phyloP scores from a whole-genome alignment of 2,797 vertebrate species.

The Micromesistius poutassou region DNA sequence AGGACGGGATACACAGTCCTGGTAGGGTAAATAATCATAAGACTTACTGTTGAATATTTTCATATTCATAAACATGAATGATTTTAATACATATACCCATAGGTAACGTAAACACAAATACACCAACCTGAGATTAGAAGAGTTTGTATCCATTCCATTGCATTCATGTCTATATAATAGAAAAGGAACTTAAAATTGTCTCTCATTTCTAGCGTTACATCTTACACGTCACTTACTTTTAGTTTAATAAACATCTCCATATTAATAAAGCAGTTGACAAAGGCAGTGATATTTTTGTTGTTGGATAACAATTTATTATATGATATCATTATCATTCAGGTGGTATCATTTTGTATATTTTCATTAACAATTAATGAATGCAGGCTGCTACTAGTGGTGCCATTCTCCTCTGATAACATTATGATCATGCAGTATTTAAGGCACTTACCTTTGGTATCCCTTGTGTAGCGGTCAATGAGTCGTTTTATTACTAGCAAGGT shows the following conservation, averaged over 20 bases:
- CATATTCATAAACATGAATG: neutral
- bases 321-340: neutral
- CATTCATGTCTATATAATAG: neutral
- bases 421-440: neutral
- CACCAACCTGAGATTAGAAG: constrained; percentile 1
- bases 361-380: neutral
- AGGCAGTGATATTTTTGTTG: too few relatives aligned
- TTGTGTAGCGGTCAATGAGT: neutral
- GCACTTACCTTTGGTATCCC: neutral
- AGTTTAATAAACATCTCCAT: neutral
- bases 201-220: too few relatives aligned
- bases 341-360: neutral
- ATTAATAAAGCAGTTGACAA: neutral
- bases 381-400: neutral
- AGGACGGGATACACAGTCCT: neutral
- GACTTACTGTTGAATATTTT: neutral
- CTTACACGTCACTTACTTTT: neutral
- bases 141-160: neutral
- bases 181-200: neutral
- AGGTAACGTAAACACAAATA: neutral
- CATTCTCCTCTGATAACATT: neutral
- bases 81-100: neutral
- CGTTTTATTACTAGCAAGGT: neutral
- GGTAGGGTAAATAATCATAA: neutral
- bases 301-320: too few relatives aligned